These are phyloP conservation scores for Turdus rufiventris DNA, from an alignment of 2,113 vertebrate species.

Conservation along the genomic window DNA sequence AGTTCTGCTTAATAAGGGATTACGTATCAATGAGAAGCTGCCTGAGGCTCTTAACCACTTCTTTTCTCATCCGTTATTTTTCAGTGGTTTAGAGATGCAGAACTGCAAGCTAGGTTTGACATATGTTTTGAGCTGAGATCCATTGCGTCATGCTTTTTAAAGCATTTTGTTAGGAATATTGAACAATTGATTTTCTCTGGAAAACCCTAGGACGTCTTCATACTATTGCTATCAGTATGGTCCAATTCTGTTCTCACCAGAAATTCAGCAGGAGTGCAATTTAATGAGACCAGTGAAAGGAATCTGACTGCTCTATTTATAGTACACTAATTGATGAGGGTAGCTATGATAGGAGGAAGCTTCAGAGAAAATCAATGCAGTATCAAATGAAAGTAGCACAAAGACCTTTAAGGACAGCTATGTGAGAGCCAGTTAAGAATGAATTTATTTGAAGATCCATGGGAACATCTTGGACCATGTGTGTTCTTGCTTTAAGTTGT, in stretches of 20 bases:
- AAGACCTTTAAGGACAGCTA: constrained; percentile 10
- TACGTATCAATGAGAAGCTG: background rate
- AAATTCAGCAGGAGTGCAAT: constrained; percentile 42
- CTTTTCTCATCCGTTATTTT: background rate
- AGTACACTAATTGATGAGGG: constrained; percentile 64
- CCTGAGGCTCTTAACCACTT: background rate
- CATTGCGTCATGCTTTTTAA: background rate
- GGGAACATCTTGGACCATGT: background rate
- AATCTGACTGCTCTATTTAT: constrained; percentile 40
- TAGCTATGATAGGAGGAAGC: constrained; percentile 43
- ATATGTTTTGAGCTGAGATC: background rate
- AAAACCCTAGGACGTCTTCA: background rate
- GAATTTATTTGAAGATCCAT: constrained; percentile 26
- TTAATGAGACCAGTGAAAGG: constrained; percentile 46
- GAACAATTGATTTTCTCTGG: constrained; percentile 39
- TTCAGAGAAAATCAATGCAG: constrained; percentile 63
- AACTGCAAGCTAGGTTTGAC: background rate
- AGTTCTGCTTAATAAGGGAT: background rate
- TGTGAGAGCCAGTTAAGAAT: constrained; percentile 51
- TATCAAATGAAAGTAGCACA: constrained; percentile 50
- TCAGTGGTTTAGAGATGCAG: background rate
- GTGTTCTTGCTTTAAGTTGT: background rate
- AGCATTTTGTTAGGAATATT: constrained; percentile 22
- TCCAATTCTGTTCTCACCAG: background rate
- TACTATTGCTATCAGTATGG: background rate